Evolutionary conservation across 1,140 invertebrate species (phyloP).

Genomic region (Cardiocondyla obscurior): DNA sequence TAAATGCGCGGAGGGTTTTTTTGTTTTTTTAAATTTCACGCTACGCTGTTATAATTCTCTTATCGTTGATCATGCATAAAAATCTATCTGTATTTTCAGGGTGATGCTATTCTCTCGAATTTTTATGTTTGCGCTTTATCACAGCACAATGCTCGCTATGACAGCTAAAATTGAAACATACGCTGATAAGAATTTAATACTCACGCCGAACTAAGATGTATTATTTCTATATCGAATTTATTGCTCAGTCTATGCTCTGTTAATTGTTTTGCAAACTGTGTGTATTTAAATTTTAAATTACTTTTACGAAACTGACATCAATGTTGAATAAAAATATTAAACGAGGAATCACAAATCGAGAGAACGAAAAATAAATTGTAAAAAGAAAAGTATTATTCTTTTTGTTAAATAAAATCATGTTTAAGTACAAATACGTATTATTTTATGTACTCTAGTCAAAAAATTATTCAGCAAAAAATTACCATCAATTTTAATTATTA

Average conservation of each 20-base stretch:
- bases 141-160: neutral
- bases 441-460: neutral
- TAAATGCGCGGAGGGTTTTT: too few species aligned
- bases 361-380: neutral
- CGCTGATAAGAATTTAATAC: conserved; percentile 50
- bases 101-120: conserved; percentile 7
- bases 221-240: conserved; percentile 23
- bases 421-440: neutral
- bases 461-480: neutral
- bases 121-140: conserved; percentile 33
- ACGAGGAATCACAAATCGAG: neutral
- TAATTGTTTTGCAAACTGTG: neutral
- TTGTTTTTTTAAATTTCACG: neutral
- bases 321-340: neutral
- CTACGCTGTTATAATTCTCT: neutral
- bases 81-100: conserved; percentile 9
- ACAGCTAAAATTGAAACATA: conserved; percentile 47
- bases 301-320: neutral
- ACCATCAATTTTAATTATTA: neutral
- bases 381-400: neutral
- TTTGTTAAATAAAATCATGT: neutral
- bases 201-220: conserved; percentile 7
- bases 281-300: neutral
- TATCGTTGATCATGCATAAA: conserved; percentile 12
- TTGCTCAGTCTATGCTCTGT: neutral